These are phyloP conservation scores for Buphagus erythrorhynchus DNA, from an alignment of 2,797 vertebrate species.

Conservation along the genomic window DNA sequence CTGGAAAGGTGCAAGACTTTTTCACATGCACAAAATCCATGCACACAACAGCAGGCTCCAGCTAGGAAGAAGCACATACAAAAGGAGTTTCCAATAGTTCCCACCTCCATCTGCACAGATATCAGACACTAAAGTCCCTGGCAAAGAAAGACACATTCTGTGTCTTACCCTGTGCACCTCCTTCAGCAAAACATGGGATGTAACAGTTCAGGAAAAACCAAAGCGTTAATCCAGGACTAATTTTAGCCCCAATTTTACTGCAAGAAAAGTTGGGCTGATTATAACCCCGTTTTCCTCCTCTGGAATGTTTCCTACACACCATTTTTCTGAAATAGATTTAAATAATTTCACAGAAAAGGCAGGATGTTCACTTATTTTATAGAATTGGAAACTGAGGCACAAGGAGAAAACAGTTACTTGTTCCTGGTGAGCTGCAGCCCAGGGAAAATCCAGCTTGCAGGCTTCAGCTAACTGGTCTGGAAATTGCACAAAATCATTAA, in stretches of 20 bases:
- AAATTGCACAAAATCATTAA: conserved; percentile 40
- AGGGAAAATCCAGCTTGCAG: not conserved
- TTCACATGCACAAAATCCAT: not conserved
- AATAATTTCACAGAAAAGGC: not conserved
- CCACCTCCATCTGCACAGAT: not conserved
- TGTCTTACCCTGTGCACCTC: not conserved
- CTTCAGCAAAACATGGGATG: not conserved
- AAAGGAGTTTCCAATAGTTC: not conserved
- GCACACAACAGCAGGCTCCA: not conserved
- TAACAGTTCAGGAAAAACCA: not conserved
- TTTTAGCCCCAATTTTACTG: not conserved
- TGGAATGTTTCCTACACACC: not conserved
- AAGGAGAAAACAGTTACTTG: not conserved
- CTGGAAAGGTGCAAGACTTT: not conserved
- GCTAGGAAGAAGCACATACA: not conserved
- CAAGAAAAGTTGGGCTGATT: not conserved
- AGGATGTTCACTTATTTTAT: not conserved
- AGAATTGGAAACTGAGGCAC: conserved; percentile 38
- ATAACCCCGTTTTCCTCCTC: not conserved
- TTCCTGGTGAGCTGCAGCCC: not conserved
- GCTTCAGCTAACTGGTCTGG: not conserved
- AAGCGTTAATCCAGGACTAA: not conserved
- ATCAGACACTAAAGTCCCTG: not conserved
- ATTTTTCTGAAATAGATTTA: not conserved
- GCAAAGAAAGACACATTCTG: not conserved